Base-by-base conservation (phyloP, 2,113 vertebrate genomes). In the Mohoua ochrocephala region DNA sequence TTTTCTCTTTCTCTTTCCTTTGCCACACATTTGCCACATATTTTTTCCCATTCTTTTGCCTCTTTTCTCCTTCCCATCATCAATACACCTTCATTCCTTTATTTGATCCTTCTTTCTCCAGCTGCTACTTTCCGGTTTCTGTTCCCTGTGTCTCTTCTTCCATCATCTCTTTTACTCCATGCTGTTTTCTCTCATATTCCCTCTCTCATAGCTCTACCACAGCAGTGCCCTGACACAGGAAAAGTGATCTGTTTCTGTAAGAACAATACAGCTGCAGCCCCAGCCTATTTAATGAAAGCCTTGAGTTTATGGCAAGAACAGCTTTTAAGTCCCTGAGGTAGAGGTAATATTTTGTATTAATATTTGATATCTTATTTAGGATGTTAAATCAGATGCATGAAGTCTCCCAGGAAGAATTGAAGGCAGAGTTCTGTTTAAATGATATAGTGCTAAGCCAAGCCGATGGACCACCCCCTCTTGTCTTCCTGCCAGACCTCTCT, bases 331-430 rank as follows among this genome's bases (percentile, higher is more conserved):
- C 95, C 79, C 97, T 74, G 88, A 97, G 92, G 95, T 79, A 74
- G 91, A 94, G 75, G 88, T 53, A 97, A 89, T 96, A 94, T 96
- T 96, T 97, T 83, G 91, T 90, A 96, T 97, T 97, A 97, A 97
- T 97, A 97, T 96, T 97, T 93, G 91, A 97, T 97, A 95, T 90
- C 91, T 94, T 97, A 95, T 96, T 97, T 97, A 96, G 82, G 67
- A 89, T 93, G 93, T 91, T 93, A 95, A 96, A 97, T 94, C 93
- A 96, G 93, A 93, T 77, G 94, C 88, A 91, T 90, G 84, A 94
- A 97, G 56, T 87, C 93, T 84, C 95, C 26, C 1, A 11, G 95
- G 94, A 96, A 85, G 65, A 71, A 50, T 6, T 73, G 76, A 90
- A 91, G 44, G 35, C 59, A 71, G 86, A 87, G 71, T 18, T 90